Percentiles rank a stretch among this genome's conserved stretches.
Conservation (phyloP, 92 coral and sea anemone genomes). For the Siderastrea radians region DNA sequence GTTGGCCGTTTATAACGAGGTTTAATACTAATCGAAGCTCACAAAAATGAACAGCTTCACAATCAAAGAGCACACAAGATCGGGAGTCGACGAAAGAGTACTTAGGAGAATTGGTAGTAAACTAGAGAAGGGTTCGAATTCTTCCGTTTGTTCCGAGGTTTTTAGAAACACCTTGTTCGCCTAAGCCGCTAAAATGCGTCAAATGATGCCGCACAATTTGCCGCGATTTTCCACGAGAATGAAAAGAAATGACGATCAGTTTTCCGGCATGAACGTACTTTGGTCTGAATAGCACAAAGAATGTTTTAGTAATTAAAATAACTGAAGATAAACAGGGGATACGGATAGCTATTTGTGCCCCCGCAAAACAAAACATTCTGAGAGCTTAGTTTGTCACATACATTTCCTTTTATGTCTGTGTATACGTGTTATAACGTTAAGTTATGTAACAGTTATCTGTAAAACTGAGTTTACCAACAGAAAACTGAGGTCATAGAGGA, state of each 20-base stretch:
- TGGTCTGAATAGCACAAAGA: neutral
- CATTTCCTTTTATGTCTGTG: neutral
- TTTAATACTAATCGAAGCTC: too few species aligned
- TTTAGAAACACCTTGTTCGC: too few species aligned
- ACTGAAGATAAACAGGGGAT: neutral
- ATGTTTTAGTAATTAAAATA: neutral
- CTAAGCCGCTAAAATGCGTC: too few species aligned
- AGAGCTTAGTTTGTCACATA: neutral
- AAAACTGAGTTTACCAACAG: neutral
- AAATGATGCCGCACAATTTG: too few species aligned
- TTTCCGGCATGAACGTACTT: neutral
- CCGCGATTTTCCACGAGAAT: too few species aligned
- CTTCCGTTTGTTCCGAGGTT: too few species aligned
- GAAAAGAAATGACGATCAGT: neutral
- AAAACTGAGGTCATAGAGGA: neutral
- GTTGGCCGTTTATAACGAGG: too few species aligned
- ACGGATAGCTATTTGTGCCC: neutral
- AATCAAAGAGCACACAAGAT: too few species aligned
- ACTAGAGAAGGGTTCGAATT: too few species aligned
- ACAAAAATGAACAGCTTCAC: too few species aligned
- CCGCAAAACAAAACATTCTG: conserved; percentile 19
- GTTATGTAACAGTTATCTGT: neutral
- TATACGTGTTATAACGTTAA: neutral
- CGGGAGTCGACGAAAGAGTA: too few species aligned
- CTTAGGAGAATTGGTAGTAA: too few species aligned